Evolutionary conservation across 2,888 invertebrate genomes (phyloP).

Genomic region (Leucophora obtusa): DNA sequence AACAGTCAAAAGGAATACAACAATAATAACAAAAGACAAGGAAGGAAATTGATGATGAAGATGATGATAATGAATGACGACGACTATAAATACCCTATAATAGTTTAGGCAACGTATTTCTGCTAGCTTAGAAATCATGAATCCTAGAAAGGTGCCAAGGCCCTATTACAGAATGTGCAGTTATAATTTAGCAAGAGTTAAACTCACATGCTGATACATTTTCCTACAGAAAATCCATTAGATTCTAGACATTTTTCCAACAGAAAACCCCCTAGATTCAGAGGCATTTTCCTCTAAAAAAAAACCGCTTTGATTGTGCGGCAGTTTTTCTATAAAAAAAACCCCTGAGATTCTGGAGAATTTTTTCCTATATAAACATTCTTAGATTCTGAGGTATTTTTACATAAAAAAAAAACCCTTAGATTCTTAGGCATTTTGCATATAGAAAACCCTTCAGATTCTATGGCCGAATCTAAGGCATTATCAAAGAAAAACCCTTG

Average conservation of each 20-base stretch:
- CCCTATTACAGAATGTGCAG: neutral
- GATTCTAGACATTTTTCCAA: too few relatives aligned
- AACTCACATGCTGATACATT: too few relatives aligned
- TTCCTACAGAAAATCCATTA: too few relatives aligned
- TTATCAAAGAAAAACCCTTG: too few relatives aligned
- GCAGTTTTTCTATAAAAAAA: neutral
- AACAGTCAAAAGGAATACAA: neutral
- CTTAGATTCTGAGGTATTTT: too few relatives aligned
- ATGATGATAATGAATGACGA: too few relatives aligned
- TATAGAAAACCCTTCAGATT: too few relatives aligned
- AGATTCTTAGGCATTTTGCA: too few relatives aligned
- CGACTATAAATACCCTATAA: neutral
- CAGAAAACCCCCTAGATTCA: neutral
- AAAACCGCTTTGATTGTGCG: too few relatives aligned
- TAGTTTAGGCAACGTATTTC: neutral
- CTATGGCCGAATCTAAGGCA: too few relatives aligned
- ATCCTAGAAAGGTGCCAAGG: neutral
- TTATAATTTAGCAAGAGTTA: too few relatives aligned
- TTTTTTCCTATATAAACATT: neutral
- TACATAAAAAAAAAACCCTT: too few relatives aligned
- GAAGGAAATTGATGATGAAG: slow-evolving; percentile 3
- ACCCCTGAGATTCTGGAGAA: neutral
- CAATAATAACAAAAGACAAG: slow-evolving; percentile 21
- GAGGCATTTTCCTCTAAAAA: neutral
- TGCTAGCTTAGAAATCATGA: neutral